Evolutionary conservation across 2,888 invertebrate genomes (phyloP).

Genomic region (Apoda limacodes): DNA sequence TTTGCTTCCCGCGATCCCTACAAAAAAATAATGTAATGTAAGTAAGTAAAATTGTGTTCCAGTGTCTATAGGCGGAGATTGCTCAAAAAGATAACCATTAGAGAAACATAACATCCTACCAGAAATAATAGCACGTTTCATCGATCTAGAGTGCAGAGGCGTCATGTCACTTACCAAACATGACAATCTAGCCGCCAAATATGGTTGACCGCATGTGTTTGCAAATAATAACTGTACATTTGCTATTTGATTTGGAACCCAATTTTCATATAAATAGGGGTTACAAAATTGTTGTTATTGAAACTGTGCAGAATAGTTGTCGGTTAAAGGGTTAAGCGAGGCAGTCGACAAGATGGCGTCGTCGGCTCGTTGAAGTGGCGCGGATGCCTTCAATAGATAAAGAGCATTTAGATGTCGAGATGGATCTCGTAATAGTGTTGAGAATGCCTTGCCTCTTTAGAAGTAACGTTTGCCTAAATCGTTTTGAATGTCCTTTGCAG

Average conservation of each 20-base stretch:
- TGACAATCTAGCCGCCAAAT: slow-evolving; percentile 36
- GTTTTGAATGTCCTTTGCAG: no score
- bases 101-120: slow-evolving; percentile 26
- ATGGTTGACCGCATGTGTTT: slow-evolving; percentile 29
- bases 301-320: slow-evolving; percentile 32
- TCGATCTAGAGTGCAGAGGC: slow-evolving; percentile 31
- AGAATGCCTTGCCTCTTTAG: not conserved
- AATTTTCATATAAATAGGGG: slow-evolving; percentile 9
- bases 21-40: no score
- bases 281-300: slow-evolving; percentile 16
- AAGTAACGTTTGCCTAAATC: no score
- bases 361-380: slow-evolving; percentile 38
- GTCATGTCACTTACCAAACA: slow-evolving; percentile 38
- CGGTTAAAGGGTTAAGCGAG: slow-evolving; percentile 37
- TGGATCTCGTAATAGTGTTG: slow-evolving; percentile 12
- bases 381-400: slow-evolving; percentile 55
- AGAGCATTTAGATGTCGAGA: slow-evolving; percentile 32
- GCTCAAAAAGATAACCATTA: no score
- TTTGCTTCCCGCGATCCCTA: no score
- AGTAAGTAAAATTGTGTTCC: no score
- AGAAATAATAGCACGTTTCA: slow-evolving; percentile 36
- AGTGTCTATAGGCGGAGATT: no score
- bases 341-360: slow-evolving; percentile 31
- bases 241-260: slow-evolving; percentile 15
- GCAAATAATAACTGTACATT: slow-evolving; percentile 15